A percentile compares a stretch with the other conserved stretches of the same genome.
phyloP scores from a whole-genome alignment of 2,797 vertebrate species.

The Galaxias olidus region DNA sequence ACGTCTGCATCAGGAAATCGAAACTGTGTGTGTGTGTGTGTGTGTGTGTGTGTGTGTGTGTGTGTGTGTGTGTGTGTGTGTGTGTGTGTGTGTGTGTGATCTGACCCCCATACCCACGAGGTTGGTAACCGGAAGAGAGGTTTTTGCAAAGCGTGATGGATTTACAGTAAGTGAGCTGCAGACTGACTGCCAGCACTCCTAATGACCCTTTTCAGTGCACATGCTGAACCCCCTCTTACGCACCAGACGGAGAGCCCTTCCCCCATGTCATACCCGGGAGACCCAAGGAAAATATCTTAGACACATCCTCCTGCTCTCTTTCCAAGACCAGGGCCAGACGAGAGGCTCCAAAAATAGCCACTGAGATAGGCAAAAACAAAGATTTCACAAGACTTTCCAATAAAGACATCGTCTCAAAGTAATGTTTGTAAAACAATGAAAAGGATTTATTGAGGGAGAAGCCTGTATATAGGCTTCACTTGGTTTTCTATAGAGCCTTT shows the following conservation, averaged over 20 bases:
- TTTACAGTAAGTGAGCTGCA: too few relatives aligned
- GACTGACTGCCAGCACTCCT: too few relatives aligned
- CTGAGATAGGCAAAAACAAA: background rate
- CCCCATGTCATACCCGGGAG: too few relatives aligned
- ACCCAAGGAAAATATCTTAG: background rate
- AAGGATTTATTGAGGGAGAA: too few relatives aligned
- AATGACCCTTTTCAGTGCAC: too few relatives aligned
- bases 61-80: background rate
- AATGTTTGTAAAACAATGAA: background rate
- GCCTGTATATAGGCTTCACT: too few relatives aligned
- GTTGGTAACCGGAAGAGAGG: background rate
- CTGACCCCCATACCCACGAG: background rate
- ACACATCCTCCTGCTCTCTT: background rate
- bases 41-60: background rate
- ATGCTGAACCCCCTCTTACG: too few relatives aligned
- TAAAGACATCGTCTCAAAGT: background rate
- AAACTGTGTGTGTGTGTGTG: background rate
- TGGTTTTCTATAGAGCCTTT: too few relatives aligned
- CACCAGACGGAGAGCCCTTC: too few relatives aligned
- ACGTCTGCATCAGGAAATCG: background rate
- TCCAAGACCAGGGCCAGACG: background rate
- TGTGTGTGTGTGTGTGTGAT: background rate
- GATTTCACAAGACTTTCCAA: conserved; percentile 1
- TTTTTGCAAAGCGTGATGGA: too few relatives aligned
- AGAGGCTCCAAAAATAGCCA: background rate